phyloP scores from a whole-genome alignment of 1,140 invertebrate genomes.

The Melanaphis sacchari region DNA sequence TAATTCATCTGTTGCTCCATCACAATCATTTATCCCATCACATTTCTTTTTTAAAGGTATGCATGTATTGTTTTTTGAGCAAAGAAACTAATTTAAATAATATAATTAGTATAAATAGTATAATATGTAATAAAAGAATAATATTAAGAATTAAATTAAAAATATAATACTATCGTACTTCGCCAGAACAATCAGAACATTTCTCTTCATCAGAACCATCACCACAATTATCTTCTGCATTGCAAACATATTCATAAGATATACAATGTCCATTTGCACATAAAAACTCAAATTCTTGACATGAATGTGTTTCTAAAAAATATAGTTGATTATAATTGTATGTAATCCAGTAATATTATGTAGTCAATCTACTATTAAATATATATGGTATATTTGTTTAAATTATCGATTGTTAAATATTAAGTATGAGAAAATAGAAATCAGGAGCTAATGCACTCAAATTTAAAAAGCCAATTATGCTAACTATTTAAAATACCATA shows the following conservation, averaged over 20 bases:
- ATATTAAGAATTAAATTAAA: neutral
- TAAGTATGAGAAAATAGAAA: no score
- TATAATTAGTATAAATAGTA: neutral
- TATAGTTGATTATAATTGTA: neutral
- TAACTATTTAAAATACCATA: neutral
- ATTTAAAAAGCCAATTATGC: no score
- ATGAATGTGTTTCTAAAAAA: constrained; percentile 62
- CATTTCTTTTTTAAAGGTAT: constrained; percentile 64
- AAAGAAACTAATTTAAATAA: constrained; percentile 61
- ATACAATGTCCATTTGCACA: constrained; percentile 65
- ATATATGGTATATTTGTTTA: neutral
- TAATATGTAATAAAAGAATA: no score
- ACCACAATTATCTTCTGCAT: constrained; percentile 75
- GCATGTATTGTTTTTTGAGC: constrained; percentile 62
- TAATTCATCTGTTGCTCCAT: constrained; percentile 67
- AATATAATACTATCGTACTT: constrained; percentile 25
- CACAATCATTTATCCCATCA: constrained; percentile 69
- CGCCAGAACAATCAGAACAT: constrained; percentile 10
- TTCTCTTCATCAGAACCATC: constrained; percentile 84
- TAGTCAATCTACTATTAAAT: neutral
- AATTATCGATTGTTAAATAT: no score
- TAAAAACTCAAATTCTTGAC: constrained; percentile 63
- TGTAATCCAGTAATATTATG: neutral
- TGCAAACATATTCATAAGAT: constrained; percentile 66
- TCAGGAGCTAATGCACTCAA: no score